Base-by-base conservation (phyloP, 2,888 invertebrate species). In the Eupeodes latifasciatus region DNA sequence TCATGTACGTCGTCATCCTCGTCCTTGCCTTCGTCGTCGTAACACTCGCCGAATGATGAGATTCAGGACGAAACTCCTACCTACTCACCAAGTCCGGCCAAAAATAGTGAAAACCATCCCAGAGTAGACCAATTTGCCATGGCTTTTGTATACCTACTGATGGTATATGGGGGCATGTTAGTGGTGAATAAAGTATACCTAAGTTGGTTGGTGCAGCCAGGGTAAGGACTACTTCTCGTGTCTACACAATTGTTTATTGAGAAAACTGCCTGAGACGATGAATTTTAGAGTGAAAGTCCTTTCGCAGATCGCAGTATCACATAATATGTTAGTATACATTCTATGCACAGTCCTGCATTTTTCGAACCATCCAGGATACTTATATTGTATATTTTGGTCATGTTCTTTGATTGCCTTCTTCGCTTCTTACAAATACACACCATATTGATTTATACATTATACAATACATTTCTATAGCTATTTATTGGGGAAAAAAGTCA, bases 191-290 rank as follows among this genome's bases (percentile, higher is more conserved):
- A 36, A 66, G 47, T 44, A 12, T n/a, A 40, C 40, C 40, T 40
- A 40, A 40, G 6, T 40, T 40, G 40, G 40, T 27, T 40, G 40
- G 66, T 44, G 34, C 10, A 53, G 34, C 71, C 49, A 66, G 64
- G 44, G 51, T 27, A 19, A 53, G 55, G 78, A 78, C 85, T 74
- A 78, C 85, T 74, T 51, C 81, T 86, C 75, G 40, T 80, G 87
- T 83, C 83, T 84, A 67, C 44, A 27, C 71, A 57, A 81, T 84
- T 84, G 84, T 88, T 88, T 87, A 76, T 76, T 59, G 75, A 83
- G 75, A 79, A 75, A 79, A 72, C 64, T 47, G 59, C 51, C 61
- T 59, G 75, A 76, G 83, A 76, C 75, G 71, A 83, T 79, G 71
- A 79, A 82, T 86, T 86, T 59, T 64, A 49, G 27, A 78, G 79